Evolutionary conservation across 2,797 vertebrate genomes (phyloP), one percentile per base, ranked within the genome.

Genomic region (Enteromius anoplus): DNA sequence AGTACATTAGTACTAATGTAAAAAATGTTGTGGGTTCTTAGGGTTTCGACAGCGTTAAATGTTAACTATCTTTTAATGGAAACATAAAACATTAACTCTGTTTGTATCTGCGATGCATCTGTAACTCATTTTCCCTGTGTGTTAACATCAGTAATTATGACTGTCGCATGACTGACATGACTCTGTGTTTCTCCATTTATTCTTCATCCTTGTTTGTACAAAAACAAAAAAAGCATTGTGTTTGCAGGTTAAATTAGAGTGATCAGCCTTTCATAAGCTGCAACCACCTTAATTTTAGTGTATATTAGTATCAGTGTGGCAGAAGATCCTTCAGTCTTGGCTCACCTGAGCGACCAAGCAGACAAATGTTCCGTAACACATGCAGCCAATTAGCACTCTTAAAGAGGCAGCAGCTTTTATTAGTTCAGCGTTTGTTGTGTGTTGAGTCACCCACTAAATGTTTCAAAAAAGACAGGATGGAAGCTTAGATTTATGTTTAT

Each of bases 271-370:
- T 88, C 87, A 86, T 89, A 91, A 92, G 92, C 92, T 89, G 91
- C 90, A 87, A 87, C 82, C 90, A 91, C 90, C 88, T 91, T 92
- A 84, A 92, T 93, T 92, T 92, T 89, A 92, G 86, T 88, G 86
- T 89, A 92, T 91, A 91, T 89, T 91, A 85, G 89, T 91, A 90
- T 91, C 85, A 91, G 87, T 87, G 84, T 85, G 88, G 88, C 55
- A 81, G 62, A 80, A 86, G n/a, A 89, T 86, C 88, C 91, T 88
- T 84, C 87, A 40, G 4, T 49, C 85, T 92, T 92, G 91, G 89
- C 76, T 83, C 89, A 87, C 89, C 75, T 89, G 90, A 92, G 93
- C 87, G 91, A 90, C 91, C 53, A 53, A 62, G 34, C 19, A 29
- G 47, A 53, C 51, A 76, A 75, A 77, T 80, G 23, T 58, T 34